phyloP scores from a whole-genome alignment of 64 coral and sea anemone genomes.

The Pocillopora verrucosa region DNA sequence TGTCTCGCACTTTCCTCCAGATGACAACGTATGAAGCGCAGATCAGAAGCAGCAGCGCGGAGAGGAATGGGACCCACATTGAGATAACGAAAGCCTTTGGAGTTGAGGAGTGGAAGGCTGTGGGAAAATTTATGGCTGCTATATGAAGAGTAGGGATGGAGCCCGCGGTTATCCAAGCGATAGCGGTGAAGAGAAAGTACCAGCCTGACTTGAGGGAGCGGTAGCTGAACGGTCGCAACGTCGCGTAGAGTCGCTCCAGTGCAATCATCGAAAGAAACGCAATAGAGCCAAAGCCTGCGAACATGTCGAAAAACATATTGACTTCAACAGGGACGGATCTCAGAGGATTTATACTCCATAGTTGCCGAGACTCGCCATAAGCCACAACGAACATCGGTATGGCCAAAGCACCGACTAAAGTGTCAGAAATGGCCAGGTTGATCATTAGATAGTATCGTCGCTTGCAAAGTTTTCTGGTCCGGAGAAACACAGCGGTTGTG shows the following conservation, averaged over 20 bases:
- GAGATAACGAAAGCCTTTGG: no score
- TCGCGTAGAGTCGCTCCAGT: constrained; percentile 8
- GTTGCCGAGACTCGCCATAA: not conserved
- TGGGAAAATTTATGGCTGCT: not conserved
- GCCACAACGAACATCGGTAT: not conserved
- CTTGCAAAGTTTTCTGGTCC: not conserved
- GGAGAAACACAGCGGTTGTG: not conserved
- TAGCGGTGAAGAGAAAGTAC: not conserved
- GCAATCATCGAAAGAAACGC: not conserved
- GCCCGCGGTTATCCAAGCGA: not conserved
- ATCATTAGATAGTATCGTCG: constrained; percentile 12
- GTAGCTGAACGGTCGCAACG: not conserved
- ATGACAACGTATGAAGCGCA: not conserved
- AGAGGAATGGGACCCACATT: constrained; percentile 6
- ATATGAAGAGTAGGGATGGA: not conserved
- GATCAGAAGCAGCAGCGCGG: not conserved
- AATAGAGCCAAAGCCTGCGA: not conserved
- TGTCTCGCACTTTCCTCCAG: not conserved
- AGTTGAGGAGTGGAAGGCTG: not conserved
- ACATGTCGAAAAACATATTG: constrained; percentile 24
- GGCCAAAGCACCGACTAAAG: not conserved
- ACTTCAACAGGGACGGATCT: not conserved
- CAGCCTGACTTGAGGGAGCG: constrained; percentile 9
- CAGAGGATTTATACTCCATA: not conserved
- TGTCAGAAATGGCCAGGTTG: constrained; percentile 1